Evolutionary conservation across 2,797 vertebrate genomes (phyloP).

Genomic region (Gobio occitaniae): DNA sequence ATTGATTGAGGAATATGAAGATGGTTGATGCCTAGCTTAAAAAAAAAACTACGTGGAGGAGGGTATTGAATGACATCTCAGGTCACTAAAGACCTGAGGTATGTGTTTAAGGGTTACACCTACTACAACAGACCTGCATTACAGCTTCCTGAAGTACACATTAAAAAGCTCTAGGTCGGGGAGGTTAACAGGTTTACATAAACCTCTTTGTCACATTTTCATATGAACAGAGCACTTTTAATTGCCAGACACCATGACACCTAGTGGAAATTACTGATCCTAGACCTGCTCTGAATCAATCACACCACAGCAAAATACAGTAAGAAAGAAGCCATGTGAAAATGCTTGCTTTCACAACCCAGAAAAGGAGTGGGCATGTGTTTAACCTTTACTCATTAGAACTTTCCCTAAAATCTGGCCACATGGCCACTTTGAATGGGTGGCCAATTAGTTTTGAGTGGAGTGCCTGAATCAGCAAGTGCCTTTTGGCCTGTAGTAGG

Average conservation of each 20-base stretch:
- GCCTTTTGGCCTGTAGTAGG: conserved; percentile 34
- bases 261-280: conserved; percentile 35
- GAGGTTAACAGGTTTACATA: conserved; percentile 51
- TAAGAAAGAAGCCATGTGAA: conserved; percentile 17
- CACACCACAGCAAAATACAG: conserved; percentile 11
- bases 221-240: conserved; percentile 34
- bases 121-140: background rate
- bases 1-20: too few species aligned
- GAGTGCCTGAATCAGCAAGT: conserved; percentile 37
- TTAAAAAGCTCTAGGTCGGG: conserved; percentile 21
- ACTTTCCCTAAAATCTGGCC: conserved; percentile 18
- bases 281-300: conserved; percentile 21
- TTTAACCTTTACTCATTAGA: conserved; percentile 36
- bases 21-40: too few species aligned
- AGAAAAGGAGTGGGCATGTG: background rate
- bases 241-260: conserved; percentile 24
- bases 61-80: too few species aligned
- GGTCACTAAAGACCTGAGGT: too few species aligned
- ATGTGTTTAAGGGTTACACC: background rate
- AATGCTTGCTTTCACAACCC: conserved; percentile 25
- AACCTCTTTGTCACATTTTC: conserved; percentile 56
- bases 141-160: conserved; percentile 21
- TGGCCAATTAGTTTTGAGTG: conserved; percentile 40
- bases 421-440: conserved; percentile 20
- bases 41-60: too few species aligned